Conservation (phyloP, 2,113 vertebrate genomes). For the Myrmecophaga tridactyla region DNA sequence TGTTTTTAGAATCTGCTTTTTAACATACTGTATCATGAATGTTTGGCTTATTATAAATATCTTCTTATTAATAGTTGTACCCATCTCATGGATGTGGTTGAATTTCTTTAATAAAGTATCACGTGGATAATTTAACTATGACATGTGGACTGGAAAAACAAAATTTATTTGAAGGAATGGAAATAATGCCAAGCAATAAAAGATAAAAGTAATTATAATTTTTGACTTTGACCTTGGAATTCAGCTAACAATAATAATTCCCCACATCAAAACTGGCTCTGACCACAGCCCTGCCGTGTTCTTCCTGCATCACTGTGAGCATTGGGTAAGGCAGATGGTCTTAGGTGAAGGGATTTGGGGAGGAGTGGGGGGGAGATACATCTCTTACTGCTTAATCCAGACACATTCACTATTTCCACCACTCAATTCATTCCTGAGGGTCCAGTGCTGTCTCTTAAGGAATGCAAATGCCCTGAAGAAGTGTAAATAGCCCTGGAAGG, state of each 20-base stretch:
- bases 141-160: not conserved
- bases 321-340: not conserved
- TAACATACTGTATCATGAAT: not conserved
- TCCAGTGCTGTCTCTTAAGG: not conserved
- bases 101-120: not conserved
- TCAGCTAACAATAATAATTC: not conserved
- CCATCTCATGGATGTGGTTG: not conserved
- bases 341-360: not conserved
- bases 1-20: not conserved
- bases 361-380: not conserved
- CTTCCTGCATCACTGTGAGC: not conserved
- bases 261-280: not conserved
- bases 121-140: not conserved
- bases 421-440: not conserved
- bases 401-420: not conserved
- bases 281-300: not conserved
- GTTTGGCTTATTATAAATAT: not conserved
- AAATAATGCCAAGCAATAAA: conserved; percentile 12
- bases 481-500: not conserved
- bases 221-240: not conserved
- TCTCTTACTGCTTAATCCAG: not conserved
- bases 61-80: not conserved
- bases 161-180: not conserved
- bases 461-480: not conserved
- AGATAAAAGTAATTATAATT: not conserved